phyloP scores from a whole-genome alignment of 2,888 invertebrate genomes.

The Lasioglossum marginatum region DNA sequence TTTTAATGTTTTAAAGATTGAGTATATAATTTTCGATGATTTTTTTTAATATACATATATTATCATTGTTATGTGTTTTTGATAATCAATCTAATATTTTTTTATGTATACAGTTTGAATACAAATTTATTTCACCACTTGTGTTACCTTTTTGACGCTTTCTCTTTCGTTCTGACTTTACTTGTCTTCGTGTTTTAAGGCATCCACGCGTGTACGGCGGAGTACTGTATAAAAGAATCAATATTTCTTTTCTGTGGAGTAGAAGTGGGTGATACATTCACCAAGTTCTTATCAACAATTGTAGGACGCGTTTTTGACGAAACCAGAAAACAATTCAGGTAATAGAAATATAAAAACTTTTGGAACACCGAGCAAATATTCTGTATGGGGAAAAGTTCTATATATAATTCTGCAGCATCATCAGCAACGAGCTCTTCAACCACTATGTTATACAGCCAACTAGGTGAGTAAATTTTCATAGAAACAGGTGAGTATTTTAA shows the following conservation, averaged over 20 bases:
- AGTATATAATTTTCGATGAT: slow-evolving; percentile 8
- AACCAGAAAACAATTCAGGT: not conserved
- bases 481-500: not conserved
- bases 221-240: not conserved
- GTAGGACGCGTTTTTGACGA: not conserved
- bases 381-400: not conserved
- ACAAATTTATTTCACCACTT: slow-evolving; percentile 37
- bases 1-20: not conserved
- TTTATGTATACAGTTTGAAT: slow-evolving; percentile 35
- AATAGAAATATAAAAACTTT: not conserved
- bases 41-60: slow-evolving; percentile 15
- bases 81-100: slow-evolving; percentile 16
- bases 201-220: no score
- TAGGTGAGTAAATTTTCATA: not conserved
- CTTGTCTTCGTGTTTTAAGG: not conserved
- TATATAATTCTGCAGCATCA: not conserved
- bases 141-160: slow-evolving; percentile 17
- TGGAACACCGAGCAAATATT: not conserved
- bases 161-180: not conserved
- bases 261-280: not conserved
- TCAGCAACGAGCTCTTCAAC: not conserved
- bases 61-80: slow-evolving; percentile 21
- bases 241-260: not conserved
- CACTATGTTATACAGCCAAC: not conserved
- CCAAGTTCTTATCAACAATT: not conserved